A percentile compares a stretch with the other conserved stretches of the same genome.
Evolutionary conservation across 2,797 vertebrate species (phyloP).

Genomic region (Poecilia velifera): DNA sequence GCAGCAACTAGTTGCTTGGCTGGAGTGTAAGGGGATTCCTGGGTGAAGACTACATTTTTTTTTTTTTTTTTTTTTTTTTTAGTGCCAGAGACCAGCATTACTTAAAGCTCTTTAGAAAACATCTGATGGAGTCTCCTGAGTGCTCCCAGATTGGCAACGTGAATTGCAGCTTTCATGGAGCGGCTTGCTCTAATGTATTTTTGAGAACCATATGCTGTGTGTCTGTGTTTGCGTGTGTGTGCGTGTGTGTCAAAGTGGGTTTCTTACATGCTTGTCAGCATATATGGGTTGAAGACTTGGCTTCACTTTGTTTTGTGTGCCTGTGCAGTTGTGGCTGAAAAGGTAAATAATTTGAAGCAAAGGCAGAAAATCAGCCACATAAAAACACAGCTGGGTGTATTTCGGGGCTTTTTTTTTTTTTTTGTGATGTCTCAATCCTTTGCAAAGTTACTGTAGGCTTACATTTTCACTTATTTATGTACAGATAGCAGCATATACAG

Average conservation of each 20-base stretch:
- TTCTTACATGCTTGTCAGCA: slow-evolving; percentile 38
- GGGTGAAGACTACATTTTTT: slow-evolving; percentile 58
- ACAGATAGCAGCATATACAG: slow-evolving; percentile 35
- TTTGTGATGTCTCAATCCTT: slow-evolving; percentile 55
- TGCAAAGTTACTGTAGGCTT: slow-evolving; percentile 38
- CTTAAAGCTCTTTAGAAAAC: slow-evolving; percentile 74
- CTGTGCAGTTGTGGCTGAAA: slow-evolving; percentile 49
- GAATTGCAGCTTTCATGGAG: slow-evolving; percentile 77
- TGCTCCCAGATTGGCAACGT: slow-evolving; percentile 76
- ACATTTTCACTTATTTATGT: slow-evolving; percentile 64
- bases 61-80: slow-evolving; percentile 26
- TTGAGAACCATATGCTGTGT: slow-evolving; percentile 40
- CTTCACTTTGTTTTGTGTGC: slow-evolving; percentile 29
- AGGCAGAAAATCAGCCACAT: slow-evolving; percentile 48
- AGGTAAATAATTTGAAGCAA: slow-evolving; percentile 61
- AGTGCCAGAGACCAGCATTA: slow-evolving; percentile 62
- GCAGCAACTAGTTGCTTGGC: slow-evolving; percentile 43
- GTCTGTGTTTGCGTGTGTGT: slow-evolving; percentile 15
- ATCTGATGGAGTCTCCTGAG: slow-evolving; percentile 76
- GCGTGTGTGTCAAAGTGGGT: slow-evolving; percentile 6
- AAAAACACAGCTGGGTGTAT: slow-evolving; percentile 62
- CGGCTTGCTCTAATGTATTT: slow-evolving; percentile 67
- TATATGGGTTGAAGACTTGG: slow-evolving; percentile 40
- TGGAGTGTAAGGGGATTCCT: slow-evolving; percentile 44
- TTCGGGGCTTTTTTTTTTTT: slow-evolving; percentile 29